Conservation (phyloP, 92 coral and sea anemone species). For the Porites lobata region DNA sequence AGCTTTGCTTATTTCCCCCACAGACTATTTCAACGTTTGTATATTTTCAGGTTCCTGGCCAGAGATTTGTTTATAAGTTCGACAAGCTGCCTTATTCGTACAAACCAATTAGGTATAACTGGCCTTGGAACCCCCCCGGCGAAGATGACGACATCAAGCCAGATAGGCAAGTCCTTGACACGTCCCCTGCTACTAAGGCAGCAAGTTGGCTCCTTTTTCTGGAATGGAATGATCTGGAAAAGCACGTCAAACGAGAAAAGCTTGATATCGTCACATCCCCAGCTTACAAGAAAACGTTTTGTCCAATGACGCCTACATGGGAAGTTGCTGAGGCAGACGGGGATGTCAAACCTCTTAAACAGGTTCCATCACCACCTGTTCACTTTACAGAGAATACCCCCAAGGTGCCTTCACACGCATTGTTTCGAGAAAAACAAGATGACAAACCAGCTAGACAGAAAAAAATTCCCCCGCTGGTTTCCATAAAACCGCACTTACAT, state of each 20-base stretch:
- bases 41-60: slow-evolving; percentile 75
- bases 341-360: background rate
- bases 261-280: background rate
- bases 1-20: no score
- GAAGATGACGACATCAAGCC: slow-evolving; percentile 18
- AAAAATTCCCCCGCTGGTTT: background rate
- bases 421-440: background rate
- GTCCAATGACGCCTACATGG: background rate
- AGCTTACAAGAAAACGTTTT: background rate
- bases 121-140: slow-evolving; percentile 39
- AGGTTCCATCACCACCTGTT: background rate
- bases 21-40: background rate
- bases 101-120: slow-evolving; percentile 60
- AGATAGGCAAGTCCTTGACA: background rate
- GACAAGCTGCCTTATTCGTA: slow-evolving; percentile 83
- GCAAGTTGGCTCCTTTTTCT: background rate
- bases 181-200: background rate
- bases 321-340: background rate
- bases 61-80: slow-evolving; percentile 84
- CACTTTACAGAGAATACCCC: background rate
- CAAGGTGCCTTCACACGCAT: background rate
- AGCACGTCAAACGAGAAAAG: background rate
- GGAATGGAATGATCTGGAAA: background rate
- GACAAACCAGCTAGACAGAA: background rate
- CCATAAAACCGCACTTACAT: background rate